phyloP scores from a whole-genome alignment of 2,797 vertebrate genomes.

The Gila robusta region DNA sequence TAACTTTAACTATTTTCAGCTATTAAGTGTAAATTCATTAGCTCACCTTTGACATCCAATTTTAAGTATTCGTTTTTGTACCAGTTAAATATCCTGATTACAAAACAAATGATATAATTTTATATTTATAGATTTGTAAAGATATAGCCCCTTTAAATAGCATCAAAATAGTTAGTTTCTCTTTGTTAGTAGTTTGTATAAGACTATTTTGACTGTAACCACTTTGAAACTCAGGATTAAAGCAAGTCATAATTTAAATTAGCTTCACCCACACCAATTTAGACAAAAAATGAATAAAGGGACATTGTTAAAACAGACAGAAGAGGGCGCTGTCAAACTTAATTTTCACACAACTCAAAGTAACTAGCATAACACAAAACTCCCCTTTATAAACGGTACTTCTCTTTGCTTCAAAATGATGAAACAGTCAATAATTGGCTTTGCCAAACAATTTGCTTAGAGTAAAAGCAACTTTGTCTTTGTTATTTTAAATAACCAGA shows the following conservation, averaged over 20 bases:
- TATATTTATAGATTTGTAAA: neutral
- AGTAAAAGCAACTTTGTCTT: neutral
- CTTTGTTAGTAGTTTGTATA: neutral
- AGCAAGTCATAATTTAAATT: neutral
- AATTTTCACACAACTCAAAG: neutral
- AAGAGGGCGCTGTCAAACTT: constrained; percentile 52
- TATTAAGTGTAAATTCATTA: neutral
- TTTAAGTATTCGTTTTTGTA: neutral
- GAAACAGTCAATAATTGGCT: neutral
- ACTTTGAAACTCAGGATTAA: neutral
- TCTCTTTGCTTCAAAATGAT: neutral
- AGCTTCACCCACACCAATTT: neutral
- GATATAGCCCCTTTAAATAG: neutral
- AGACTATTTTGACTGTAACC: neutral
- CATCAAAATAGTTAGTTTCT: neutral
- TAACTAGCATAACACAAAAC: neutral
- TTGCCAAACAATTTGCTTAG: neutral
- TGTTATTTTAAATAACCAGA: neutral
- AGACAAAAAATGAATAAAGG: neutral
- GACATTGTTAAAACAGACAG: constrained; percentile 31
- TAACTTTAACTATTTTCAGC: neutral
- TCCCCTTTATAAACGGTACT: neutral
- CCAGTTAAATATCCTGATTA: neutral
- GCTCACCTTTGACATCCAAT: neutral
- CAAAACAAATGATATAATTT: neutral